Base-by-base conservation (phyloP, 2,797 vertebrate species). In the Denticeps clupeoides region DNA sequence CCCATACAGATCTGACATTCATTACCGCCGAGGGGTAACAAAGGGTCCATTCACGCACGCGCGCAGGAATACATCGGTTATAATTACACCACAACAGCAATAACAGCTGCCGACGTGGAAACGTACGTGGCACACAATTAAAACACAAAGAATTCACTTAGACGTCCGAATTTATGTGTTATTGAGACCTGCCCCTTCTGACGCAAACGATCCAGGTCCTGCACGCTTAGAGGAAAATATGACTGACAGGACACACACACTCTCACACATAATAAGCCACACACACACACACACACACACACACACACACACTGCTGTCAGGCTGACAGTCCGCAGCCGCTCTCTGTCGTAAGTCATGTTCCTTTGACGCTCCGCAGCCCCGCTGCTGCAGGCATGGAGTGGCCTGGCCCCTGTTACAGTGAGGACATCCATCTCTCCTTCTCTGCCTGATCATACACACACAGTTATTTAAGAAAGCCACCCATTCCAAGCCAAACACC, bases 361-460 rank as follows among this genome's bases (percentile, higher is more conserved):
- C 35, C 16, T 18, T 11, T 38, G 16, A 38, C 9, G 38, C 35
- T 38, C 10, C 52, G 61, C 63, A 68, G 62, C 61, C 70, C 68
- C 53, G 3, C n/a, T 3, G 5, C 32, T 18, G 7, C 62, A 66
- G 58, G 50, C 61, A 62, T 60, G 63, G 63, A 68, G 62, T 69
- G 75, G 78, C 77, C 73, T 80, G 78, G 75, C 32, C 32, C 16
- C 7, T 35, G 6, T 7, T 35, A 2, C 35, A 8, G 35, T 27
- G 4, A 6, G 26, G 26, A 27, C 8, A 27, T 15, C 7, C 8
- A 37, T 7, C 33, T 4, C 15, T 19, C 3, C 19, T 15, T 19
- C 8, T 37, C 7, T 37, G 15, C n/a, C n/a, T 9, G n/a, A n/a
- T n/a, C n/a, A n/a, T n/a, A n/a, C n/a, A n/a, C n/a, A n/a, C n/a